Evolutionary conservation across 2,888 invertebrate genomes (phyloP).

Genomic region (Polylopha cassiicola): DNA sequence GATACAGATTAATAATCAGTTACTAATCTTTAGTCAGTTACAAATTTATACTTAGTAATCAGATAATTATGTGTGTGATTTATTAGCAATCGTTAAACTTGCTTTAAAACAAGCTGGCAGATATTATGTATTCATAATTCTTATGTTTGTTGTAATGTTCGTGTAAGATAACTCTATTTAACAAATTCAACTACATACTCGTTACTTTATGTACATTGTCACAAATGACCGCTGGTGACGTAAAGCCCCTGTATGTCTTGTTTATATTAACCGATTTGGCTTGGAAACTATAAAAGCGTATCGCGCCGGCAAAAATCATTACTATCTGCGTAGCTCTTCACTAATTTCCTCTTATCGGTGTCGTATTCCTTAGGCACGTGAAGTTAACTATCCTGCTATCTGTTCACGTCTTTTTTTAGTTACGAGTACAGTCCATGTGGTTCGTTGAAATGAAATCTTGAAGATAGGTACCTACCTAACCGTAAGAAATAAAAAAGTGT

Average conservation of each 20-base stretch:
- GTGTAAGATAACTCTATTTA: too few relatives aligned
- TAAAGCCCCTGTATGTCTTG: constrained; percentile 8
- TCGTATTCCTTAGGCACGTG: constrained; percentile 22
- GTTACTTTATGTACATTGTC: too few relatives aligned
- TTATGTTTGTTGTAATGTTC: too few relatives aligned
- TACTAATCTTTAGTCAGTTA: not conserved
- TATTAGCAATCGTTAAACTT: too few relatives aligned
- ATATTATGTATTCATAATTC: too few relatives aligned
- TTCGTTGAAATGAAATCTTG: constrained; percentile 1
- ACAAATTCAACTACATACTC: too few relatives aligned
- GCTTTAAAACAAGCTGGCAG: too few relatives aligned
- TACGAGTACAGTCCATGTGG: constrained; percentile 20
- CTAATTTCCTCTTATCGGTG: constrained; percentile 27
- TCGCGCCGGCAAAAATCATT: constrained; percentile 11
- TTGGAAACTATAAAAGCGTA: constrained; percentile 19
- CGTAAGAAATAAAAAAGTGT: constrained; percentile 7
- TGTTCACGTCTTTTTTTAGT: constrained; percentile 28
- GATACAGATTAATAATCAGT: constrained; percentile 1
- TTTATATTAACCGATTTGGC: constrained; percentile 9
- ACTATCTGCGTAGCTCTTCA: constrained; percentile 11
- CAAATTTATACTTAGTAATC: too few relatives aligned
- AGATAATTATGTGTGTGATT: too few relatives aligned
- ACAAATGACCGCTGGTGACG: constrained; percentile 10
- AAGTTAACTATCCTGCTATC: constrained; percentile 29
- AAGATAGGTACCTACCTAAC: constrained; percentile 2